These are phyloP conservation scores for Eilema sororculum DNA, from an alignment of 2,888 invertebrate genomes.

Conservation along the genomic window DNA sequence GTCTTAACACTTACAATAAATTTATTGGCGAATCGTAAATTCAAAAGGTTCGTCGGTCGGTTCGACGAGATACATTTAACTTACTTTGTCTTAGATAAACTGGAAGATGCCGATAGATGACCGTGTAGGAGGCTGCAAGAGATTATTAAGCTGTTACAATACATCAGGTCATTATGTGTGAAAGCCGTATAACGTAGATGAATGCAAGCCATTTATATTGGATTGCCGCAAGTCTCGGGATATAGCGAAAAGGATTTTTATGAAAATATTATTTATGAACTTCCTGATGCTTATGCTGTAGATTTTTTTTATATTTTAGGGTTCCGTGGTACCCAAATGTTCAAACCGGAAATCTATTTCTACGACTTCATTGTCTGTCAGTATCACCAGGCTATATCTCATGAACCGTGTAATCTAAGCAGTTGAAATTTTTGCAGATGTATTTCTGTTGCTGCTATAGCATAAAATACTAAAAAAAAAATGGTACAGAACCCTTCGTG, in stretches of 20 bases:
- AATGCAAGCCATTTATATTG: slow-evolving; percentile 73
- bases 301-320: too few relatives aligned
- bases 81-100: slow-evolving; percentile 55
- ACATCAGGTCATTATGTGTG: slow-evolving; percentile 77
- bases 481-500: too few relatives aligned
- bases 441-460: too few relatives aligned
- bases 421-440: too few relatives aligned
- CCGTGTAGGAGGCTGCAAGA: slow-evolving; percentile 54
- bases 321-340: too few relatives aligned
- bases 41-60: slow-evolving; percentile 64
- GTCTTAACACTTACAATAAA: slow-evolving; percentile 56
- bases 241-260: slow-evolving; percentile 26
- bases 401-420: too few relatives aligned
- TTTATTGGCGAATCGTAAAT: slow-evolving; percentile 56
- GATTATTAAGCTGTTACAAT: slow-evolving; percentile 79
- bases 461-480: too few relatives aligned
- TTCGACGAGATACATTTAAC: slow-evolving; percentile 59
- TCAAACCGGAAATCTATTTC: too few relatives aligned
- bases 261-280: slow-evolving; percentile 13
- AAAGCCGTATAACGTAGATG: slow-evolving; percentile 73
- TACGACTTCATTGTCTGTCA: too few relatives aligned
- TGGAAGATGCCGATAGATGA: slow-evolving; percentile 36
- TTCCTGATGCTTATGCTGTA: too few relatives aligned
- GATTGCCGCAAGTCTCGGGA: slow-evolving; percentile 43
- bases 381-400: too few relatives aligned